Percentiles rank a stretch among this genome's conserved stretches.
phyloP scores from a whole-genome alignment of 2,113 vertebrate genomes.

The Elephantulus edwardii region DNA sequence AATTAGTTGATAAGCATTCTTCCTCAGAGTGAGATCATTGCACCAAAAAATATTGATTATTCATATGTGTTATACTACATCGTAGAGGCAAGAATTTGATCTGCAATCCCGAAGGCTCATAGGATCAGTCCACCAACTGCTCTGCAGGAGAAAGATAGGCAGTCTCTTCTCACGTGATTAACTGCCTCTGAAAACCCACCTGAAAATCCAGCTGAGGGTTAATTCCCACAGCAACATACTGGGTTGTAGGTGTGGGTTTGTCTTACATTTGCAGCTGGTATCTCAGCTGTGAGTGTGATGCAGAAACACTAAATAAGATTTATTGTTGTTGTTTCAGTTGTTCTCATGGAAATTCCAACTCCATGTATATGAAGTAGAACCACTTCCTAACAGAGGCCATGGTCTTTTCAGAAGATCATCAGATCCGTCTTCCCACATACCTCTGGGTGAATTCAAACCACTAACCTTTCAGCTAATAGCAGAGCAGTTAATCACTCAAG shows the following conservation, averaged over 20 bases:
- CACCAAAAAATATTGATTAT: conserved; percentile 8
- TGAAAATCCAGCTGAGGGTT: too few relatives aligned
- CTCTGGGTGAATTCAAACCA: background rate
- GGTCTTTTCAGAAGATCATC: background rate
- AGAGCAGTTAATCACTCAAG: background rate
- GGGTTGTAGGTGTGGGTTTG: background rate
- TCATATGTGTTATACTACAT: conserved; percentile 31
- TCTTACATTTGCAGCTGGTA: background rate
- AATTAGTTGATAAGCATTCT: conserved; percentile 56
- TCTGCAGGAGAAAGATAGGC: too few relatives aligned
- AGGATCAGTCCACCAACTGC: too few relatives aligned
- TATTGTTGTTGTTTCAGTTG: background rate
- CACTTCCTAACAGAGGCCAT: background rate
- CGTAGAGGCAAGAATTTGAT: too few relatives aligned
- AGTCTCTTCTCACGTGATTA: too few relatives aligned
- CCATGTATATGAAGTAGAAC: background rate
- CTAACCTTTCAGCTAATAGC: background rate
- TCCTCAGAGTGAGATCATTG: conserved; percentile 44
- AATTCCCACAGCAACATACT: too few relatives aligned
- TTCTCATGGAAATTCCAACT: background rate
- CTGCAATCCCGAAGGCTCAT: too few relatives aligned
- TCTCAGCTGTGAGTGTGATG: background rate
- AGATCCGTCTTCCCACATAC: background rate
- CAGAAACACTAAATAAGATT: background rate
- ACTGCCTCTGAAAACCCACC: too few relatives aligned